Percentiles rank a stretch among this genome's conserved stretches.
phyloP scores from a whole-genome alignment of 2,797 vertebrate genomes.

The Syngnathus rostellatus region DNA sequence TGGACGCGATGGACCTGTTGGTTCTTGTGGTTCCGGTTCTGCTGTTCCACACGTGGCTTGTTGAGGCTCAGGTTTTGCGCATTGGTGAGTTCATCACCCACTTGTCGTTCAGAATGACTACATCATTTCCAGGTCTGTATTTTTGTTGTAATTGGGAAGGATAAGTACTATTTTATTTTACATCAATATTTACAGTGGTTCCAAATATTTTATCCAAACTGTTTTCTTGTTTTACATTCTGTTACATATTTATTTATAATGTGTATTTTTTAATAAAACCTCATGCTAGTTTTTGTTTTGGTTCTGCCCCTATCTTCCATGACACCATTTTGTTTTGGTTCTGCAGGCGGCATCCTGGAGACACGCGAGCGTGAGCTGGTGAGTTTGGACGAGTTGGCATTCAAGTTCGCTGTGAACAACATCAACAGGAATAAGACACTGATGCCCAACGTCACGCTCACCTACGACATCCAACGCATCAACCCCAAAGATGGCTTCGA shows the following conservation, averaged over 20 bases:
- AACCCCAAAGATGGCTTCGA: slow-evolving; percentile 96
- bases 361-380: slow-evolving; percentile 90
- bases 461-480: slow-evolving; percentile 97
- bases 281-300: neutral
- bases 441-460: slow-evolving; percentile 93
- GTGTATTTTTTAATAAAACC: neutral
- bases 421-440: slow-evolving; percentile 96
- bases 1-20: neutral
- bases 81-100: slow-evolving; percentile 78
- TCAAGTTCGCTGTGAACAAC: slow-evolving; percentile 96
- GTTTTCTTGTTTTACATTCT: neutral
- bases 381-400: slow-evolving; percentile 92
- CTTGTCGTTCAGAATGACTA: slow-evolving; percentile 25
- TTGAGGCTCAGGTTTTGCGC: slow-evolving; percentile 81
- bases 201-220: neutral
- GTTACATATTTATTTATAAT: neutral
- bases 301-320: too few relatives aligned
- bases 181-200: neutral
- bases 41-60: slow-evolving; percentile 51
- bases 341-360: slow-evolving; percentile 92
- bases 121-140: too few relatives aligned
- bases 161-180: neutral
- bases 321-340: slow-evolving; percentile 11
- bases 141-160: too few relatives aligned
- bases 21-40: slow-evolving; percentile 44